Base-by-base conservation (phyloP, 2,888 invertebrate species). In the Miltochrista miniata region DNA sequence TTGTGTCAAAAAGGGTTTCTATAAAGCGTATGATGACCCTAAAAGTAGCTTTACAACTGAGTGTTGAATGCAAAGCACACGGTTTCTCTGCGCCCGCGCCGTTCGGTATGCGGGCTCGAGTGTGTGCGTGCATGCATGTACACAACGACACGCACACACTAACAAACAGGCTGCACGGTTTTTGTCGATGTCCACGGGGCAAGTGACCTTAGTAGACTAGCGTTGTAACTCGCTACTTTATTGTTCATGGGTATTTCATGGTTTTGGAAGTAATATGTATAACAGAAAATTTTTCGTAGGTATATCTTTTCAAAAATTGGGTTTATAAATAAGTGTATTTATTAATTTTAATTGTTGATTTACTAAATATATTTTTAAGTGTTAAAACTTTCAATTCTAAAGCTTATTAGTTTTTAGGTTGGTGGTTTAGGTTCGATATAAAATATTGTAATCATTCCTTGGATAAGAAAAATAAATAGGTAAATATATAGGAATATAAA, bases 101-200 rank as follows among this genome's bases (percentile, higher is more conserved):
- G 73, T 64, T 79, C 83, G 90, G 89, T 89, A 90, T 90, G 90
- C 87, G 87, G 70, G 51, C 35, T 48, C 49, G 47, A 2, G 1
- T 71, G 76, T 84, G 79, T 81, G 87, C 57, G 82, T 67, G 72
- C 29, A 51, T 61, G 54, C 66, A 34, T 49, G 63, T 56, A 72
- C 53, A 59, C 15, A 31, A 34, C 43, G 51, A 51, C 70, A 64
- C 79, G 69, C 87, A 82, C 79, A 76, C 75, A 56, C 11, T 35
- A 34, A 41, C 36, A 52, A 43, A 66, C 72, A 84, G 82, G 83
- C 85, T 87, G 89, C 88, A 88, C 84, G 88, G 88, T 91, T 91
- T 91, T 91, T 91, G 90, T 91, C 83, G 85, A 90, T 91, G 90
- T 90, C 90, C 90, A 90, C 88, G 79, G 90, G 90, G 90, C 90